Evolutionary conservation across 1,140 invertebrate species (phyloP), one percentile per base, ranked within the genome.

Genomic region (Kradibia gibbosae): DNA sequence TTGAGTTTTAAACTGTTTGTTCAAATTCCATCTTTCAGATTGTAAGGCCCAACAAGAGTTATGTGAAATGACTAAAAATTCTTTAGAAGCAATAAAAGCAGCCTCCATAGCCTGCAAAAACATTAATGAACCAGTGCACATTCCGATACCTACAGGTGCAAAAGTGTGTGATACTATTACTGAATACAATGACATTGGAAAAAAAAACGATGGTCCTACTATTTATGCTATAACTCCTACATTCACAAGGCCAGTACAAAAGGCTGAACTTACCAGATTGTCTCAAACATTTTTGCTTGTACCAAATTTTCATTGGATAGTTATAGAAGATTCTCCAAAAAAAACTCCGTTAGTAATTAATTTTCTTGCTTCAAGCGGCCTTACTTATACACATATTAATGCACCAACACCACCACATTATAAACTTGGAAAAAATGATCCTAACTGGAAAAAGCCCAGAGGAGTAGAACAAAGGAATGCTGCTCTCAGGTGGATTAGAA

Each of bases 201-300:
- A 78, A 57, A 74, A 80, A 25, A 75, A 62, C 70, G 84, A 87
- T 67, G 62, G 81, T 36, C 86, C 86, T 79, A 94, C 91, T 53
- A 97, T 98, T 85, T 98, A 97, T 91, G 95, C 96, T 8, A 95
- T 99, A 75, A 99, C 98, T 10, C 98, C 98, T 36, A 99, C 98
- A 1, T 97, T 98, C 90, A 88, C 94, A 22, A 93, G 98, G 70
- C 93, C 95, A 45, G 96, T 97, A 67, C 98, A 99, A 92, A 99
- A 98, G 91, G 98, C 98, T 25, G 98, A 99, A 89, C 91, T 99
- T 15, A 98, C 97, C 62, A 94, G 98, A 86, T 91, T 99, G 13
- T 96, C 96, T 5, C 96, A 99, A 88, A 97, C 98, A 0, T 94
- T 99, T 79, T 93, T 95, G 85, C 93, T 97, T 80, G 94, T 99